Conservation (phyloP, 2,797 vertebrate species). For the Syncerus caffer region DNA sequence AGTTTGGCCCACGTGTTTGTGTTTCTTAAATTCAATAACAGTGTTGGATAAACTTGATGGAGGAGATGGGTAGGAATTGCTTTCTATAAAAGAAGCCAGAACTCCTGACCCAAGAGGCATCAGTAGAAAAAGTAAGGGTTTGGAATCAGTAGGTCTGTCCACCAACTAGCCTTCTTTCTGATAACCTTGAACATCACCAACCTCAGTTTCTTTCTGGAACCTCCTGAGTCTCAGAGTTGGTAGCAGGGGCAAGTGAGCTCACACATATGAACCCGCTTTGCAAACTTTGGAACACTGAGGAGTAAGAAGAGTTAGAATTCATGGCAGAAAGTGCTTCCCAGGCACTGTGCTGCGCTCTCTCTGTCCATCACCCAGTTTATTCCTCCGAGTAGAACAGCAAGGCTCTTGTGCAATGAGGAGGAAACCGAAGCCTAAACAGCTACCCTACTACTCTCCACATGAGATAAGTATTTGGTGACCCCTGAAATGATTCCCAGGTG, state of each 20-base stretch:
- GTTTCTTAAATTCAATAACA: not conserved
- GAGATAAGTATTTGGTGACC: not conserved
- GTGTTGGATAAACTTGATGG: not conserved
- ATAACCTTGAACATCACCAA: not conserved
- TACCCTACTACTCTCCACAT: accelerated
- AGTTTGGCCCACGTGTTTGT: not conserved
- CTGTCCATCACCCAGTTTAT: accelerated
- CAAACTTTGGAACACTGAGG: not conserved
- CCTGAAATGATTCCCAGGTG: not conserved
- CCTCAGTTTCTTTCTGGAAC: not conserved
- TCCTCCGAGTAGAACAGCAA: not conserved
- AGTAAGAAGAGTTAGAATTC: not conserved
- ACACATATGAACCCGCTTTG: not conserved
- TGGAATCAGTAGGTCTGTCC: not conserved
- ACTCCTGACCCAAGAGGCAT: not conserved
- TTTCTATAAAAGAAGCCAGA: slow-evolving; percentile 5
- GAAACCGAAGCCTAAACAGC: not conserved
- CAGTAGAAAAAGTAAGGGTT: not conserved
- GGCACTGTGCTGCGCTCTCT: not conserved
- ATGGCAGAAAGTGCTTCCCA: not conserved
- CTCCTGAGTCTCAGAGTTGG: not conserved
- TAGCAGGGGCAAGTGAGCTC: not conserved
- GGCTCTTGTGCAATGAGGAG: not conserved
- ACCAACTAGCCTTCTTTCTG: too few relatives aligned
- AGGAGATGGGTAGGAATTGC: not conserved